Percentiles rank a stretch among this genome's conserved stretches.
phyloP scores from a whole-genome alignment of 2,113 vertebrate genomes.

The Prietella phreatophila region DNA sequence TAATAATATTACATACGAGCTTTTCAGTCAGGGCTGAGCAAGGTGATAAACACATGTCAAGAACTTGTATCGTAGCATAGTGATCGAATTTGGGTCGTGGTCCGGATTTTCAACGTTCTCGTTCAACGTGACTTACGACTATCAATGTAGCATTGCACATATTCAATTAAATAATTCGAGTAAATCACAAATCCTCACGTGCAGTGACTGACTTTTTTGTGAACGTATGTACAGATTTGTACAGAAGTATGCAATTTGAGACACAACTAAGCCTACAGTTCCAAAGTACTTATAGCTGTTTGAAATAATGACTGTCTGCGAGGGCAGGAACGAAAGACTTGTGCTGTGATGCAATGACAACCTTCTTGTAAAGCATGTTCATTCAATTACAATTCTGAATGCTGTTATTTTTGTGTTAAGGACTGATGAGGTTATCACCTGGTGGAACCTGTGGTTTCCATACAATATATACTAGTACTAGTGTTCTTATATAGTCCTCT shows the following conservation, averaged over 20 bases:
- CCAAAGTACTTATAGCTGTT: neutral
- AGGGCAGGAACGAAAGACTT: neutral
- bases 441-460: slow-evolving; percentile 8
- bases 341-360: slow-evolving; percentile 20
- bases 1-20: neutral
- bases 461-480: neutral
- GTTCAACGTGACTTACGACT: neutral
- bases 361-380: slow-evolving; percentile 44
- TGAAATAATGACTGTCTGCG: neutral
- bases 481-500: neutral
- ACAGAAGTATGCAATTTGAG: neutral
- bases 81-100: neutral
- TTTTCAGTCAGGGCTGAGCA: neutral
- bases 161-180: neutral
- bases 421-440: neutral
- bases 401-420: neutral
- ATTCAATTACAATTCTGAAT: neutral
- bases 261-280: neutral
- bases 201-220: neutral
- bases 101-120: neutral
- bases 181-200: neutral
- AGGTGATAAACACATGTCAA: neutral
- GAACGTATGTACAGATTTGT: neutral
- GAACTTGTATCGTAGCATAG: neutral
- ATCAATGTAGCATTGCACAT: neutral